Conservation (phyloP, 37 sponge, comb jelly and placozoan genomes). For the Bolinopsis microptera region DNA sequence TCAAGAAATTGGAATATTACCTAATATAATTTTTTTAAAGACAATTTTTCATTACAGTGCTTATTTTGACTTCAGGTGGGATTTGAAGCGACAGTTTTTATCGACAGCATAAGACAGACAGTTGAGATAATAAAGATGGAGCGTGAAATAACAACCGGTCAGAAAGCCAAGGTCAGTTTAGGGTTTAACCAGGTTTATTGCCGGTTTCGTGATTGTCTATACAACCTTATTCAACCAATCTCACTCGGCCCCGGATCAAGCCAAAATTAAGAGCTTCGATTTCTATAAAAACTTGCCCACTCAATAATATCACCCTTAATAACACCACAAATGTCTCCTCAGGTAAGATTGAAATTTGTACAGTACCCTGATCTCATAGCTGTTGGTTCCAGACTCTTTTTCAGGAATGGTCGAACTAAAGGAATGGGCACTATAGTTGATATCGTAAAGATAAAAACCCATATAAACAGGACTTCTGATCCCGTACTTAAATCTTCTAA, state of each 20-base stretch:
- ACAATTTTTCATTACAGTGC: too few species aligned
- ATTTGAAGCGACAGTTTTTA: conserved; percentile 62
- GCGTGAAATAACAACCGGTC: conserved; percentile 28
- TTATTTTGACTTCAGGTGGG: conserved; percentile 37
- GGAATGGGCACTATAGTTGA: conserved; percentile 42
- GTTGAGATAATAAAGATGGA: conserved; percentile 46
- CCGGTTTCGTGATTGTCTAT: not conserved
- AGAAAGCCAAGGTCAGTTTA: conserved; percentile 59
- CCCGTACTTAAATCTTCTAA: not conserved
- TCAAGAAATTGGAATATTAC: too few species aligned
- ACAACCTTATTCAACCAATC: not conserved
- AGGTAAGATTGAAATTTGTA: conserved; percentile 54
- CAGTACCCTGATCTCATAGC: conserved; percentile 31
- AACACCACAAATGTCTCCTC: too few species aligned
- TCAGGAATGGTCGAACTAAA: conserved; percentile 52
- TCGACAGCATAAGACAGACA: conserved; percentile 51
- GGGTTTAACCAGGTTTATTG: too few species aligned
- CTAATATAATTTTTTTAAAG: too few species aligned
- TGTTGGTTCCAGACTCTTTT: conserved; percentile 5
- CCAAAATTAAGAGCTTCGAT: too few species aligned
- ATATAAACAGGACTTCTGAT: not conserved
- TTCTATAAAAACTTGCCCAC: too few species aligned
- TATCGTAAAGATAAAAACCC: not conserved
- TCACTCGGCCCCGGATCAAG: too few species aligned
- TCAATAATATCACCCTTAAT: too few species aligned